These are phyloP conservation scores for Mallotus villosus DNA, from an alignment of 2,797 vertebrate genomes.

Conservation along the genomic window DNA sequence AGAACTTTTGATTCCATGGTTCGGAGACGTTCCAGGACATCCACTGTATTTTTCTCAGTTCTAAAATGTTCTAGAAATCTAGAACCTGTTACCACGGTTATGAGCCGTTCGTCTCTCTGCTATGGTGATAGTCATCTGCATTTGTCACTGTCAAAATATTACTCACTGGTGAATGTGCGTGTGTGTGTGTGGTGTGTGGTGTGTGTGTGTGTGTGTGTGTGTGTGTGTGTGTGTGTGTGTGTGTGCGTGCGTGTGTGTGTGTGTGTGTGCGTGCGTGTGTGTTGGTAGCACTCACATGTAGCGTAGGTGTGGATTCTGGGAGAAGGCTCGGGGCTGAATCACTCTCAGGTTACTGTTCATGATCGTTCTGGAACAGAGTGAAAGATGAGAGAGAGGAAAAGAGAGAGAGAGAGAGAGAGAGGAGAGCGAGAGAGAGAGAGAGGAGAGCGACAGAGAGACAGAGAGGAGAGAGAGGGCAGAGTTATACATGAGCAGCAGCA, in stretches of 20 bases:
- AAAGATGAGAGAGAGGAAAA: no score
- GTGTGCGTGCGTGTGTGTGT: conserved; percentile 13
- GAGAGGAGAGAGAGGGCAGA: no score
- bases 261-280: not conserved
- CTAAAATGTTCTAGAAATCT: not conserved
- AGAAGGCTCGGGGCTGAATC: conserved; percentile 87
- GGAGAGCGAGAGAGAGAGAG: not conserved
- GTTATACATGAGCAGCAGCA: no score
- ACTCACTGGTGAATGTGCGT: not conserved
- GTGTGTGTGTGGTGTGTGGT: conserved; percentile 16
- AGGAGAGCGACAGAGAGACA: not conserved
- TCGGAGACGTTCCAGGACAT: no score
- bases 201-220: conserved; percentile 6
- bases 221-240: conserved; percentile 11
- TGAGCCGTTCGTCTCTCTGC: not conserved
- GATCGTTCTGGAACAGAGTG: conserved; percentile 80
- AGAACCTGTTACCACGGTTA: no score
- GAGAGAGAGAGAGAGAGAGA: conserved; percentile 7
- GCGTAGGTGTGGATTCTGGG: conserved; percentile 89
- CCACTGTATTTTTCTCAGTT: not conserved
- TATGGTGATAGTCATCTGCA: not conserved
- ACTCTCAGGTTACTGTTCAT: conserved; percentile 85
- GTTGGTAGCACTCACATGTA: conserved; percentile 87
- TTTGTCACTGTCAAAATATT: conserved; percentile 6
- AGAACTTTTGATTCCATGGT: not conserved